Evolutionary conservation across 2,888 invertebrate genomes (phyloP).

Genomic region (Acanthosepion pharaonis): DNA sequence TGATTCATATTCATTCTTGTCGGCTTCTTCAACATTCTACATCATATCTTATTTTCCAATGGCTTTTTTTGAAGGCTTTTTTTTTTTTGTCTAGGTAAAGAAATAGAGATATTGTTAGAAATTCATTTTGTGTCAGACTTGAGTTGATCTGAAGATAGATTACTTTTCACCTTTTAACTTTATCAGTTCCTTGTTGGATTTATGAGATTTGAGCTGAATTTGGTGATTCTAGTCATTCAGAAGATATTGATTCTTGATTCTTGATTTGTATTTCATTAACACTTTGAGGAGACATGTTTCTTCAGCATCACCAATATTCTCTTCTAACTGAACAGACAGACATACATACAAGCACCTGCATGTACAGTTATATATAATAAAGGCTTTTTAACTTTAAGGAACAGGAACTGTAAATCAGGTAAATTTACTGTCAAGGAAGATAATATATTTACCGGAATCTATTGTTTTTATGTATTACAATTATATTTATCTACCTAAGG

Average conservation of each 20-base stretch:
- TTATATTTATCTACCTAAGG: too few species aligned
- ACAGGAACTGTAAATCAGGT: too few species aligned
- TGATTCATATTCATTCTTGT: neutral
- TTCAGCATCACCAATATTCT: neutral
- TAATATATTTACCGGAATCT: too few species aligned
- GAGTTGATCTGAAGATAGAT: neutral
- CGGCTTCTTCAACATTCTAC: neutral
- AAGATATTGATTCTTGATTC: slow-evolving; percentile 9
- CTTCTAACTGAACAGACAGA: neutral
- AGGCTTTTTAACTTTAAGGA: neutral
- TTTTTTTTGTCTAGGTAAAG: neutral
- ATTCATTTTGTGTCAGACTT: neutral
- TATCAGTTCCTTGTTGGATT: neutral
- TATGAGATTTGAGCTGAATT: neutral
- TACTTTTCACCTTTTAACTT: neutral
- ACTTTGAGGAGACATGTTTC: neutral
- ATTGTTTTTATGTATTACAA: too few species aligned
- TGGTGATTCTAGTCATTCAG: neutral
- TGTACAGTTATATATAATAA: neutral
- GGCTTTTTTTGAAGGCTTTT: neutral
- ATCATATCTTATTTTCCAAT: too few species aligned
- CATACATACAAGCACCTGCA: neutral
- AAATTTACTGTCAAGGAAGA: too few species aligned
- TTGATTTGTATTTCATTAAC: neutral
- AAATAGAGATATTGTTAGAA: neutral